phyloP scores from a whole-genome alignment of 2,113 vertebrate genomes.

The Poeciliopsis prolifica region DNA sequence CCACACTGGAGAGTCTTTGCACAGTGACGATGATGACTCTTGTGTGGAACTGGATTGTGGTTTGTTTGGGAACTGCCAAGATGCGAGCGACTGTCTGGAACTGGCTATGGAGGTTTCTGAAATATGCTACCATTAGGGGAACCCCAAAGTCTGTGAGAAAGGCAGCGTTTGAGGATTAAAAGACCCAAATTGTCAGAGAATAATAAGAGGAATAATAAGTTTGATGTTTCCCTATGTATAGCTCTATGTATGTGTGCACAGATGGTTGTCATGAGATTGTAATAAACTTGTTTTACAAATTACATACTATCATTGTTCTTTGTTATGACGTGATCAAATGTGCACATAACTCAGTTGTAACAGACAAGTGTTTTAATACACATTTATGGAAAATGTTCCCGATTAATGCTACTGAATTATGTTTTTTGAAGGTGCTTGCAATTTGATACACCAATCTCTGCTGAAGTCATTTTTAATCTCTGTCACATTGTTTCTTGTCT shows the following conservation, averaged over 20 bases:
- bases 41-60: slow-evolving; percentile 71
- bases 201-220: neutral
- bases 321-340: neutral
- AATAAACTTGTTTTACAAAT: neutral
- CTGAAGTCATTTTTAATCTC: neutral
- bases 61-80: slow-evolving; percentile 69
- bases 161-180: neutral
- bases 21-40: slow-evolving; percentile 55
- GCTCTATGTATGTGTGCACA: neutral
- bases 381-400: neutral
- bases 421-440: neutral
- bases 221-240: neutral
- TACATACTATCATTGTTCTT: neutral
- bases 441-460: neutral
- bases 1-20: slow-evolving; percentile 38
- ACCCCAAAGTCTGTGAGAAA: neutral
- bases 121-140: slow-evolving; percentile 76
- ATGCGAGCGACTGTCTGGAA: slow-evolving; percentile 79
- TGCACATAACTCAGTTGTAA: neutral
- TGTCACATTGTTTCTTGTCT: neutral
- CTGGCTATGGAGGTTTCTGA: slow-evolving; percentile 83
- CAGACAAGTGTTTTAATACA: neutral
- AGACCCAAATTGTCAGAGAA: neutral
- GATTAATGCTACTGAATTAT: neutral
- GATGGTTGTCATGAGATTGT: neutral